Conservation (phyloP, 2,888 invertebrate species). For the Drosophila melanosoma region DNA sequence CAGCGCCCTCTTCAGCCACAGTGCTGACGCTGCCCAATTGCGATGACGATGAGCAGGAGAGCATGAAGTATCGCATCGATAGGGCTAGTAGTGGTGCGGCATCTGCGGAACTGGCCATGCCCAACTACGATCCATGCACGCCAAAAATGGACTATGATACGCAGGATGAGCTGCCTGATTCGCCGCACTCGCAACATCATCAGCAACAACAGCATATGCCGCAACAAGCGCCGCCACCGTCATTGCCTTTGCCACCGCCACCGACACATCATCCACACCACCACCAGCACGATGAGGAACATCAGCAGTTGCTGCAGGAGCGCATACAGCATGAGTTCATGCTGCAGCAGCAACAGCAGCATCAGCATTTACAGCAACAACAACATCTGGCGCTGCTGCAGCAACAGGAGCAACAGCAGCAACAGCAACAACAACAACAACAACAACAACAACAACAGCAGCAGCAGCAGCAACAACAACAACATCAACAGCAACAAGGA, state of each 20-base stretch:
- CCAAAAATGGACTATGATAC: slow-evolving; percentile 77
- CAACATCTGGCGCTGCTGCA: slow-evolving; percentile 77
- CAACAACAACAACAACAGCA: slow-evolving; percentile 40
- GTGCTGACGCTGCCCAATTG: slow-evolving; percentile 45
- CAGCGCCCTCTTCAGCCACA: slow-evolving; percentile 43
- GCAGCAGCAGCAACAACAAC: slow-evolving; percentile 62
- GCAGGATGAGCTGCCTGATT: slow-evolving; percentile 70
- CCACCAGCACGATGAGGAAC: slow-evolving; percentile 63
- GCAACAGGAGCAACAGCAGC: slow-evolving; percentile 63
- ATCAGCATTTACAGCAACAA: slow-evolving; percentile 74
- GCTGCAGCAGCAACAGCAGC: slow-evolving; percentile 81
- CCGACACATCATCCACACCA: slow-evolving; percentile 57
- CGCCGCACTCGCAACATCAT: slow-evolving; percentile 65
- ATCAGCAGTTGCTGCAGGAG: slow-evolving; percentile 67
- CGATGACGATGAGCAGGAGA: slow-evolving; percentile 72
- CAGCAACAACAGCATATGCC: slow-evolving; percentile 55
- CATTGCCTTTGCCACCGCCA: slow-evolving; percentile 47
- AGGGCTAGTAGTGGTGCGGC: slow-evolving; percentile 65
- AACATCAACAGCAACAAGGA: slow-evolving; percentile 56
- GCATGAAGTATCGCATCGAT: slow-evolving; percentile 70
- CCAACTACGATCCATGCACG: slow-evolving; percentile 64
- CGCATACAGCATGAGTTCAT: slow-evolving; percentile 77
- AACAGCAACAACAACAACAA: slow-evolving; percentile 55
- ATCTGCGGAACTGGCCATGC: slow-evolving; percentile 66
- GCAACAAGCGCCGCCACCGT: slow-evolving; percentile 33